Evolutionary conservation across 2,113 vertebrate species (phyloP).

Genomic region (Ciconia stormi): DNA sequence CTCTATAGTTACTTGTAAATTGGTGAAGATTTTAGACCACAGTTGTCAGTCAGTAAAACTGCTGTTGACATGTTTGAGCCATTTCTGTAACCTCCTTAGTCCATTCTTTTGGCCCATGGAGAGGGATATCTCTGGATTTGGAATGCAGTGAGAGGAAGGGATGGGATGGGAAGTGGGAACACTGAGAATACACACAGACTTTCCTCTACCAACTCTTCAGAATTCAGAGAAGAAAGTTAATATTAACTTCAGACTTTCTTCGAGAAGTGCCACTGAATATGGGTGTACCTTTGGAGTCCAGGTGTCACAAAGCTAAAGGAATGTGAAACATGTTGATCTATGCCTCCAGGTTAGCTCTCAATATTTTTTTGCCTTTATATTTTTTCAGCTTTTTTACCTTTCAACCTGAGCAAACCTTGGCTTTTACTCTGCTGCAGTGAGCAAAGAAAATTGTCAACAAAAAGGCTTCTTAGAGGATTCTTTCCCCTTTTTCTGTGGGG

Average conservation of each 20-base stretch:
- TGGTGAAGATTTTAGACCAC: neutral
- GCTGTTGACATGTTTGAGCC: neutral
- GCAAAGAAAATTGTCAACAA: neutral
- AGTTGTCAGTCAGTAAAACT: neutral
- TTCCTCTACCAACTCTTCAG: neutral
- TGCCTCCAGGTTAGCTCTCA: neutral
- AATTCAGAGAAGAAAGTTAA: neutral
- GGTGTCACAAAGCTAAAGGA: neutral
- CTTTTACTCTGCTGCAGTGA: neutral
- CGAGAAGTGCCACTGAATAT: neutral
- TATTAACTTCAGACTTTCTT: neutral
- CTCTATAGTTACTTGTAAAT: neutral
- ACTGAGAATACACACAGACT: neutral
- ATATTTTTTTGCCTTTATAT: neutral
- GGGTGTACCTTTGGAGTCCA: neutral
- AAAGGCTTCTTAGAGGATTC: neutral
- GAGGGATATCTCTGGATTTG: neutral
- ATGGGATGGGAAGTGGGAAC: neutral
- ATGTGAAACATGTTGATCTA: neutral
- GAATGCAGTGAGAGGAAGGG: neutral
- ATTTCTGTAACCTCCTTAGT: neutral
- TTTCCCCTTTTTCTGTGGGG: neutral
- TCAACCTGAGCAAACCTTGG: neutral
- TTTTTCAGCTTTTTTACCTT: neutral
- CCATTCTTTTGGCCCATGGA: neutral